Conservation (phyloP, 2,797 vertebrate species). For the Coregonus ussuriensis region DNA sequence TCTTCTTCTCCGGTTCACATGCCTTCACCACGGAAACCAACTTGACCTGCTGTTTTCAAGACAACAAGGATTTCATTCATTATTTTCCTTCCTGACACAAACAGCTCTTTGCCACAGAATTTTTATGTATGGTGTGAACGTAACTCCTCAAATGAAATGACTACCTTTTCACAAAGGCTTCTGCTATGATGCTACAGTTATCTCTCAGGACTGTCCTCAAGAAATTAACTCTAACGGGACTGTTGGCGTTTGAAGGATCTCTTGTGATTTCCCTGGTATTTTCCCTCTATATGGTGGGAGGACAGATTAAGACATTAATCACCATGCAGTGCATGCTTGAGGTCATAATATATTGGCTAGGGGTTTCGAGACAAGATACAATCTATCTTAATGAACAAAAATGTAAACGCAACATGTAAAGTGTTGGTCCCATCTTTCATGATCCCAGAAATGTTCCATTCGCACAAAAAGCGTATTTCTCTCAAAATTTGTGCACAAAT, state of each 20-base stretch:
- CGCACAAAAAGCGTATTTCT: too few species aligned
- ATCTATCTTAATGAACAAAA: too few species aligned
- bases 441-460: too few species aligned
- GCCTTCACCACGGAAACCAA: constrained; percentile 51
- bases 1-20: constrained; percentile 49
- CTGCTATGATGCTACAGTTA: constrained; percentile 18
- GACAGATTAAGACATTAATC: neutral
- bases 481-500: too few species aligned
- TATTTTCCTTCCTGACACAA: neutral
- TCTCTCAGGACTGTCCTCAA: neutral
- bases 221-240: neutral
- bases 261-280: neutral
- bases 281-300: neutral
- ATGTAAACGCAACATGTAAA: too few species aligned
- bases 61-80: constrained; percentile 32
- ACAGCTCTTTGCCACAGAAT: neutral
- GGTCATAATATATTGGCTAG: too few species aligned
- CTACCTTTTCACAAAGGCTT: neutral
- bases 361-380: too few species aligned
- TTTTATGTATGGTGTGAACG: neutral
- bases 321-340: neutral
- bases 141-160: constrained; percentile 11
- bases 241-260: neutral
- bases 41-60: constrained; percentile 35
- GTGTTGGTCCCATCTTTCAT: too few species aligned